Conservation (phyloP, 2,113 vertebrate genomes). For the Xiphias gladius region DNA sequence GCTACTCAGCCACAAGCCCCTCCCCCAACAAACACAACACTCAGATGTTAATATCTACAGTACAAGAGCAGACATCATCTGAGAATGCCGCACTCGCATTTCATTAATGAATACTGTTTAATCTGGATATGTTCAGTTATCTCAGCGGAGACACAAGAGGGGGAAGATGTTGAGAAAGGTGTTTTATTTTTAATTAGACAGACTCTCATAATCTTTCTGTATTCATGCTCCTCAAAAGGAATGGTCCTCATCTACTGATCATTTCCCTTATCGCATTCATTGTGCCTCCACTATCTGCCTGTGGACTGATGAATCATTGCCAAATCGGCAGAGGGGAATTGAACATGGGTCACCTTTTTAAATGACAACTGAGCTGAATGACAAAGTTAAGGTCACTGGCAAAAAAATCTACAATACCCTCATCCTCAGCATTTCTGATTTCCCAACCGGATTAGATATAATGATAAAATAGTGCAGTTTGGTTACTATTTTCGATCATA, state of each 20-base stretch:
- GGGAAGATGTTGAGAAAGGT: slow-evolving; percentile 9
- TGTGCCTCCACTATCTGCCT: slow-evolving; percentile 8
- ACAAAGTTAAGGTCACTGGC: slow-evolving; percentile 13
- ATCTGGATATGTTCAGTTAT: slow-evolving; percentile 37
- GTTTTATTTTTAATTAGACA: slow-evolving; percentile 21
- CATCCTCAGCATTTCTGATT: not conserved
- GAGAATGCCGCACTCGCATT: not conserved
- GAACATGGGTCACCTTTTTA: slow-evolving; percentile 39
- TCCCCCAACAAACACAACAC: slow-evolving; percentile 8
- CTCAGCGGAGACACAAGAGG: slow-evolving; percentile 36
- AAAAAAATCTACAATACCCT: not conserved
- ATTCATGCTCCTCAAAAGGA: slow-evolving; percentile 12
- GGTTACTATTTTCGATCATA: not conserved
- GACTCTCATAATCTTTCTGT: not conserved
- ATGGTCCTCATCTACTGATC: slow-evolving; percentile 42
- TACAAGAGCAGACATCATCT: slow-evolving; percentile 20
- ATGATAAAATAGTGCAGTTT: not conserved
- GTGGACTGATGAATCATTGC: slow-evolving; percentile 6
- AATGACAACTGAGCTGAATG: slow-evolving; percentile 11
- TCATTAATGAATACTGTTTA: slow-evolving; percentile 45
- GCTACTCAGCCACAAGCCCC: slow-evolving; percentile 30
- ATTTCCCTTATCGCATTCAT: slow-evolving; percentile 27
- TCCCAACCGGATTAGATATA: not conserved
- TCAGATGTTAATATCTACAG: not conserved
- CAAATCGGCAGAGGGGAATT: slow-evolving; percentile 37